Evolutionary conservation across 2,797 vertebrate species (phyloP), one percentile per base, ranked within the genome.

Genomic region (Rhinatrema bivittatum): DNA sequence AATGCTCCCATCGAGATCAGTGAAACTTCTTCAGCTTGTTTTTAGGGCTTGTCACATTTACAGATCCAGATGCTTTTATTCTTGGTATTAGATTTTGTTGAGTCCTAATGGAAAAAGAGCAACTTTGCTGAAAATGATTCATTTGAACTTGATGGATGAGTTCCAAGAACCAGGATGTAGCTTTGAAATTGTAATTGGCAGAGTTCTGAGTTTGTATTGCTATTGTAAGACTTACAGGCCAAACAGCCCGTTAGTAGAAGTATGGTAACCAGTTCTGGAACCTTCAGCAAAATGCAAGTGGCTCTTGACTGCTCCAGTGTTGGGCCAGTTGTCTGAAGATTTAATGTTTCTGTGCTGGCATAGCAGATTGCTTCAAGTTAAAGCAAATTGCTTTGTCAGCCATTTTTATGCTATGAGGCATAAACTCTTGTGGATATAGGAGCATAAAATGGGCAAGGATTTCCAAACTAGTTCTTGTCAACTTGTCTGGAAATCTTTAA

Each of bases 91-190:
- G 69, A 72, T 67, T 75, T 54, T 41, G 54, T 54, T 34, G 55
- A 44, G 39, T 22, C 19, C 14, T 50, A 52, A 40, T 0, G 12
- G n/a, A n/a, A n/a, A n/a, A n/a, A n/a, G n/a, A n/a, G n/a, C n/a
- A n/a, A n/a, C n/a, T n/a, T n/a, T n/a, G n/a, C n/a, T n/a, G n/a
- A n/a, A n/a, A n/a, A n/a, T n/a, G n/a, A n/a, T n/a, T n/a, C n/a
- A n/a, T n/a, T n/a, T 42, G 57, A 59, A 41, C 46, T 49, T 2
- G 36, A 53, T 63, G 53, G 46, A 42, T 61, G 20, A 43, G 64
- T 58, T 70, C 76, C 74, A 62, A 50, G 74, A 73, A 66, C 68
- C 52, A 66, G 68, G 70, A 71, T 21, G 68, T 53, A 65, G 60
- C 44, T 5, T 25, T 59, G 70, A 61, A 42, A 63, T 56, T 3